Conservation (phyloP, 1,140 invertebrate genomes). For the Drosophila paulistorum region DNA sequence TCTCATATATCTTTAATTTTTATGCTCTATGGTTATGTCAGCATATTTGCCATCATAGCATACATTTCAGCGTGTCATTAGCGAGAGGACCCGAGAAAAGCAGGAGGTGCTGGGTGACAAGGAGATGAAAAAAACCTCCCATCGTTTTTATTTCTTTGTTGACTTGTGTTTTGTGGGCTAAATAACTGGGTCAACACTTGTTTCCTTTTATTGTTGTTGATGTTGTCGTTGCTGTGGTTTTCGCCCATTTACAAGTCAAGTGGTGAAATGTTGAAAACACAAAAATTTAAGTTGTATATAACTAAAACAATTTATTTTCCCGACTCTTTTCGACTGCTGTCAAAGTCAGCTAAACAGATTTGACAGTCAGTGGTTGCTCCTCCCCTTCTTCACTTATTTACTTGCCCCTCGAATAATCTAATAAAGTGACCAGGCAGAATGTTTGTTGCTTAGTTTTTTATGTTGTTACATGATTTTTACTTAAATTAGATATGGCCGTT, state of each 20-base stretch:
- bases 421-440: conserved; percentile 2
- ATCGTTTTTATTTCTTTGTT: conserved; percentile 59
- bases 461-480: no score
- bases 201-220: conserved; percentile 41
- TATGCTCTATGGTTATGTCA: conserved; percentile 58
- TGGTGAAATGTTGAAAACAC: conserved; percentile 60
- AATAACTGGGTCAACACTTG: conserved; percentile 75
- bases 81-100: conserved; percentile 38
- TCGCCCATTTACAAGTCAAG: conserved; percentile 77
- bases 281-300: conserved; percentile 48
- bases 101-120: conserved; percentile 10
- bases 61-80: conserved; percentile 77
- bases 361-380: conserved; percentile 49
- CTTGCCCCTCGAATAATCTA: no score
- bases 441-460: not conserved
- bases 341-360: conserved; percentile 66
- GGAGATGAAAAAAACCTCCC: conserved; percentile 21
- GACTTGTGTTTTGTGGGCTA: conserved; percentile 65
- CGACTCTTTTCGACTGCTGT: conserved; percentile 30
- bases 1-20: conserved; percentile 77
- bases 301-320: conserved; percentile 78
- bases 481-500: no score
- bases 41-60: conserved; percentile 65
- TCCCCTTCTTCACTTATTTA: no score
- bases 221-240: conserved; percentile 36